These are phyloP conservation scores for Isaurus tuberculatus DNA, from an alignment of 92 coral and sea anemone species.

Conservation along the genomic window DNA sequence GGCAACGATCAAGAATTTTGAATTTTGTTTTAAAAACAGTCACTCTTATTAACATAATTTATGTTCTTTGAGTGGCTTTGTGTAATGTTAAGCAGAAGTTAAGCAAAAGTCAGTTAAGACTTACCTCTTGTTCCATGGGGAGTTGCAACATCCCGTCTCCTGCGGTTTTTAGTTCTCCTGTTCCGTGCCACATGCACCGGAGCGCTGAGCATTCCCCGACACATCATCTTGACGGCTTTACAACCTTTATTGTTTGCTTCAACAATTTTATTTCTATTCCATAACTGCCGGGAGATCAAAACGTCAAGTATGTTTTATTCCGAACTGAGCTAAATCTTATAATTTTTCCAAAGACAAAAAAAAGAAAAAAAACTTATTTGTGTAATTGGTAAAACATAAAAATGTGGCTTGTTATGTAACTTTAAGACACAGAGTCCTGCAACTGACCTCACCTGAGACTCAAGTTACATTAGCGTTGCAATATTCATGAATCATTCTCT, in stretches of 20 bases:
- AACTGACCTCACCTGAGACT: too few species aligned
- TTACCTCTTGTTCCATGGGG: background rate
- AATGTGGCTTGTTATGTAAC: too few species aligned
- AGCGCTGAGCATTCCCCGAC: slow-evolving; percentile 15
- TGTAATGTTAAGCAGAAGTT: background rate
- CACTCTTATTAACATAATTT: background rate
- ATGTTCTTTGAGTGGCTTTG: background rate
- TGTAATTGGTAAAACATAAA: background rate
- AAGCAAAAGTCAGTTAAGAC: background rate
- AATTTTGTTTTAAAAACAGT: background rate
- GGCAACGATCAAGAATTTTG: background rate
- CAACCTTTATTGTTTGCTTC: background rate
- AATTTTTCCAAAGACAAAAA: background rate
- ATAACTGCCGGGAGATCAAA: background rate
- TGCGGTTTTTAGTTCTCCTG: slow-evolving; percentile 13
- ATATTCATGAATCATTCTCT: too few species aligned
- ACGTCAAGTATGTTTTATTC: background rate
- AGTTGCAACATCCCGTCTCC: background rate
- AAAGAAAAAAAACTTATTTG: background rate
- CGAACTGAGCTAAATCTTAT: background rate
- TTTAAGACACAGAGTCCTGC: too few species aligned
- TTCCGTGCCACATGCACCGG: slow-evolving; percentile 22
- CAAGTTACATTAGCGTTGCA: too few species aligned
- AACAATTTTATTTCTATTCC: background rate
- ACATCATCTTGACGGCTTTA: slow-evolving; percentile 23